Conservation (phyloP, 2,888 invertebrate species). For the Agonopterix arenella region DNA sequence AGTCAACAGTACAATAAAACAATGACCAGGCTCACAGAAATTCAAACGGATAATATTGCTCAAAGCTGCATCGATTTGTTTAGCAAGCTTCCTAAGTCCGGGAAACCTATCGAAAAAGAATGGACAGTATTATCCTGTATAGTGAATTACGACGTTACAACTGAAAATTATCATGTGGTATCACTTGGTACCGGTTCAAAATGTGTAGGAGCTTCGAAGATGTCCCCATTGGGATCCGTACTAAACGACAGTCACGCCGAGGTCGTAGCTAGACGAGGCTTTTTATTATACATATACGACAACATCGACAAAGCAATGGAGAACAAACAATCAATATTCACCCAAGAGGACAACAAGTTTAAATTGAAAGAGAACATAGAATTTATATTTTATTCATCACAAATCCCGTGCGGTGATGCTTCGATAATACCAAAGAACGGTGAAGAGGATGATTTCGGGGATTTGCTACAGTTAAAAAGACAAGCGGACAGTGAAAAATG, state of each 20-base stretch:
- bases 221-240: constrained; percentile 81
- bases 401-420: constrained; percentile 96
- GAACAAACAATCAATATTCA: constrained; percentile 45
- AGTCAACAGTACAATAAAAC: background rate
- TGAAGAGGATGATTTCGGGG: constrained; percentile 42
- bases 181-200: constrained; percentile 95
- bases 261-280: constrained; percentile 88
- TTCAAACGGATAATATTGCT: constrained; percentile 61
- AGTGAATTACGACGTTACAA: constrained; percentile 65
- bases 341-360: constrained; percentile 43
- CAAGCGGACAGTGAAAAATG: constrained; percentile 23
- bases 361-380: constrained; percentile 74
- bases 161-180: constrained; percentile 75
- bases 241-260: constrained; percentile 96
- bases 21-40: constrained; percentile 30
- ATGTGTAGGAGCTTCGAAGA: constrained; percentile 85
- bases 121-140: constrained; percentile 92
- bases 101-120: constrained; percentile 85
- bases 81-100: constrained; percentile 82
- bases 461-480: constrained; percentile 38
- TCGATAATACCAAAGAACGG: constrained; percentile 83
- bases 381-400: constrained; percentile 91
- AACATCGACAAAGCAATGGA: constrained; percentile 60
- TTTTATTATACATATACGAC: constrained; percentile 85
- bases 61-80: constrained; percentile 78